phyloP scores from a whole-genome alignment of 2,113 vertebrate species.

The Anoplopoma fimbria region DNA sequence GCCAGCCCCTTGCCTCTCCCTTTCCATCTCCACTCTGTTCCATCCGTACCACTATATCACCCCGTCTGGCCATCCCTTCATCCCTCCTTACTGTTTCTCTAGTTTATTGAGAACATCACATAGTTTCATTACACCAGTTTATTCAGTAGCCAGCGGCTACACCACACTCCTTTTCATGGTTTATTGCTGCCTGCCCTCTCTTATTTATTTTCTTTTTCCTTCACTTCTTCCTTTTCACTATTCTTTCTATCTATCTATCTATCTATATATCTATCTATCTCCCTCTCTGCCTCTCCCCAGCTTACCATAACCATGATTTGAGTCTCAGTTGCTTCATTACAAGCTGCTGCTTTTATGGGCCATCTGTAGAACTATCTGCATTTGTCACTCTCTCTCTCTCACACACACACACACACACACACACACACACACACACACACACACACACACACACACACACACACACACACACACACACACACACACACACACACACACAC shows the following conservation, averaged over 20 bases:
- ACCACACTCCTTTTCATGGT: conserved; percentile 58
- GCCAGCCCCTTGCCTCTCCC: conserved; percentile 20
- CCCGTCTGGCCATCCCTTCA: conserved; percentile 39
- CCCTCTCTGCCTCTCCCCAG: conserved; percentile 63
- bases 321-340: conserved; percentile 82
- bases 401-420: too few species aligned
- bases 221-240: conserved; percentile 46
- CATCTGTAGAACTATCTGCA: conserved; percentile 80
- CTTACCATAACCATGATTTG: conserved; percentile 81
- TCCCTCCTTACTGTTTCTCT: conserved; percentile 33
- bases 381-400: too few species aligned
- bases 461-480: conserved; percentile 9
- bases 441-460: conserved; percentile 9
- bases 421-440: conserved; percentile 16
- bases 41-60: conserved; percentile 27
- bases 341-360: conserved; percentile 82
- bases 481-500: conserved; percentile 1
- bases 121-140: conserved; percentile 73
- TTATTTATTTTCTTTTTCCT: conserved; percentile 69
- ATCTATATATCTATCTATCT: conserved; percentile 48
- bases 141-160: conserved; percentile 66
- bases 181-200: conserved; percentile 62
- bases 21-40: not conserved
- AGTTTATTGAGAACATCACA: conserved; percentile 69
- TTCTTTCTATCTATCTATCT: conserved; percentile 38